Conservation (phyloP, 2,797 vertebrate genomes). For the Benthosema pterotum region DNA sequence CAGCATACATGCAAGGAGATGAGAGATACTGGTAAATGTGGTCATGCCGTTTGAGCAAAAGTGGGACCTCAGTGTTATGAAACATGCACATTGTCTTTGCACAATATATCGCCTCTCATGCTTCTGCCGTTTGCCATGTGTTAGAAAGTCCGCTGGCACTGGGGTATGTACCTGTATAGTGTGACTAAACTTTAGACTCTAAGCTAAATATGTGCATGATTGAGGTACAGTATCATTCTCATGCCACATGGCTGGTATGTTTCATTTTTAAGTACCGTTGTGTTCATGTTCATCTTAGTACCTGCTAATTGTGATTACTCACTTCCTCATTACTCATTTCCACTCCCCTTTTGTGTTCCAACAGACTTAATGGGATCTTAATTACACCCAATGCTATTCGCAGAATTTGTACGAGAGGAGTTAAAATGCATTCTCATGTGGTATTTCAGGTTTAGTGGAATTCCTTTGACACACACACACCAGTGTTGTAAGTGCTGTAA, state of each 20-base stretch:
- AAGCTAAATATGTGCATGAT: background rate
- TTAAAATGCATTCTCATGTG: background rate
- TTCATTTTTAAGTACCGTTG: too few relatives aligned
- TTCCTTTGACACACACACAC: slow-evolving; percentile 48
- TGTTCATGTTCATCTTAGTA: too few relatives aligned
- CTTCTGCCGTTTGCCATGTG: slow-evolving; percentile 18
- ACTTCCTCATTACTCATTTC: background rate
- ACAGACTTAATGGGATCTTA: background rate
- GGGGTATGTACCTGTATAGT: background rate
- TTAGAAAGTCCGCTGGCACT: slow-evolving; percentile 10
- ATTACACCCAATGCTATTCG: background rate
- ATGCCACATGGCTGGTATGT: too few relatives aligned
- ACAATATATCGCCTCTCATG: slow-evolving; percentile 27
- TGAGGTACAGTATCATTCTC: slow-evolving; percentile 3
- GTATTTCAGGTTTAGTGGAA: slow-evolving; percentile 64
- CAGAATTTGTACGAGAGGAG: background rate
- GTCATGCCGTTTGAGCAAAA: slow-evolving; percentile 49
- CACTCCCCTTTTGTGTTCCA: too few relatives aligned
- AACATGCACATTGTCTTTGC: slow-evolving; percentile 25
- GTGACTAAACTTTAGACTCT: too few relatives aligned
- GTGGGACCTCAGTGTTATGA: slow-evolving; percentile 47
- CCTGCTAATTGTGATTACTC: too few relatives aligned
- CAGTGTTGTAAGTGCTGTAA: slow-evolving; percentile 33
- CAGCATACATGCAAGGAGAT: slow-evolving; percentile 55
- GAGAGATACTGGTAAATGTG: slow-evolving; percentile 33